Percentiles rank a stretch among this genome's conserved stretches.
Evolutionary conservation across 2,113 vertebrate species (phyloP).

Genomic region (Tursiops truncatus): DNA sequence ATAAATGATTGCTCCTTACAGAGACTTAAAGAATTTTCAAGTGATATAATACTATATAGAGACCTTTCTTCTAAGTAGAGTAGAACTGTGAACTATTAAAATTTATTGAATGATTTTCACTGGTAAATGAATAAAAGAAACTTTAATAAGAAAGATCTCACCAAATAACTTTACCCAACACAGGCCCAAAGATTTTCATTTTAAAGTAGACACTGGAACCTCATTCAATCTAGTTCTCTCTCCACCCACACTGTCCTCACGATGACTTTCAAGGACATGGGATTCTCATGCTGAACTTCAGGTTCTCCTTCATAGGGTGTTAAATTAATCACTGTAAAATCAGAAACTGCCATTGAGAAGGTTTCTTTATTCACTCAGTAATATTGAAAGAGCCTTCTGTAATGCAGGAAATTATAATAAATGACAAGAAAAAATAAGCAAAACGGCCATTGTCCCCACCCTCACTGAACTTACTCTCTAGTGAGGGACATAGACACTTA

Average conservation of each 20-base stretch:
- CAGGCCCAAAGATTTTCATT: neutral
- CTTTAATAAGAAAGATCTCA: neutral
- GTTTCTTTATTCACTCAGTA: neutral
- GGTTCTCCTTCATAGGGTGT: neutral
- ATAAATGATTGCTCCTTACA: neutral
- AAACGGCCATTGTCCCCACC: neutral
- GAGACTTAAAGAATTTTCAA: conserved; percentile 5
- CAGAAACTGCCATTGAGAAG: neutral
- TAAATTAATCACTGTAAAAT: neutral
- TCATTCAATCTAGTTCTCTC: neutral
- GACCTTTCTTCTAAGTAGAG: neutral
- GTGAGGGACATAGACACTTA: neutral
- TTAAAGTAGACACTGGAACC: neutral
- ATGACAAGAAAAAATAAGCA: neutral
- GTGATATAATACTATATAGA: neutral
- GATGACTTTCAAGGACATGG: neutral
- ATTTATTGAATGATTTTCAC: neutral
- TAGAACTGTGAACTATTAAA: neutral
- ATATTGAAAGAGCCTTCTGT: neutral
- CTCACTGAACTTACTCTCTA: neutral
- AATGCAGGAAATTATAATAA: neutral
- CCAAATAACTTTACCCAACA: neutral
- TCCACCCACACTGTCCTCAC: neutral
- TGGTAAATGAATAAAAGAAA: neutral
- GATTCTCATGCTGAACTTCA: neutral